Evolutionary conservation across 2,888 invertebrate species (phyloP), one percentile per base, ranked within the genome.

Genomic region (Hipparchia semele): DNA sequence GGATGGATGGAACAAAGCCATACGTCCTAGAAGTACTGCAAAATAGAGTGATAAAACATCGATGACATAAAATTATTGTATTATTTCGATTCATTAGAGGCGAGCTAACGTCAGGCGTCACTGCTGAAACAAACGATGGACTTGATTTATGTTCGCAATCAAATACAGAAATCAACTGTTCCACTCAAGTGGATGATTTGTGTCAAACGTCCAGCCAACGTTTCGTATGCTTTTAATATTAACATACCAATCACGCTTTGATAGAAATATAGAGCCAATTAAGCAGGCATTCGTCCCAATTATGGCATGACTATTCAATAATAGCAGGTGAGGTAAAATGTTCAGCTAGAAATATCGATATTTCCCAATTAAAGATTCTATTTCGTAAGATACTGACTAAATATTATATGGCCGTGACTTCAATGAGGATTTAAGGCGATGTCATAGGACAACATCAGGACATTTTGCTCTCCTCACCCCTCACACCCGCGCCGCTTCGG

Each of bases 121-220:
- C 67, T 46, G 64, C 58, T 66, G 61, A 73, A 73, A 73, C 72
- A 73, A 76, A 76, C 72, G 72, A 77, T 77, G 76, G 74, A 77
- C 77, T 74, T 78, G 76, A 80, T 80, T 80, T 79, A 80, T 75
- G 76, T 62, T 74, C 71, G 61, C 73, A 73, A 79, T 77, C 77
- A 75, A 76, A 77, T 62, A 73, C 79, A 78, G 72, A 58, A 77
- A 75, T 76, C 62, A 73, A 74, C 72, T 74, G 76, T 72, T 79
- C 69, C 72, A 72, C 71, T 71, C 64, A 70, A 75, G 51, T 61
- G 69, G 59, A 74, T 76, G 72, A 77, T 76, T 73, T 74, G 75
- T 78, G 67, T 70, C 64, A 71, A 73, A 69, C 66, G 60, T 64
- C 62, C 53, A 61, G 73, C 71, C 68, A 51, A 60, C 39, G 62